These are phyloP conservation scores for Parazoanthus swiftii DNA, from an alignment of 92 coral and sea anemone species.

Conservation along the genomic window DNA sequence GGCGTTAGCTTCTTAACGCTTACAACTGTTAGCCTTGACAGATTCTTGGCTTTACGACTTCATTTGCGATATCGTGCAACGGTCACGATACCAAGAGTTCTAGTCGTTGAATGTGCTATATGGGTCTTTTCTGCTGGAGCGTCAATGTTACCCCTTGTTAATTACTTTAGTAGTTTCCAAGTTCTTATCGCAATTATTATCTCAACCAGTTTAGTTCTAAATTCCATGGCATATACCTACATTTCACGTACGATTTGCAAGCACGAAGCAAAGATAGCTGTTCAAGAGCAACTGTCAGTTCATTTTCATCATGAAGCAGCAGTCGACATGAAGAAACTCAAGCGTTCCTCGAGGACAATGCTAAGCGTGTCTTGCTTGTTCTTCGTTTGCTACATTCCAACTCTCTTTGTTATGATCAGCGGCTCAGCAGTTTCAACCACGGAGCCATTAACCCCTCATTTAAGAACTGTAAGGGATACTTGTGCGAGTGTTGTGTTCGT, in stretches of 20 bases:
- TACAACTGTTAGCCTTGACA: slow-evolving; percentile 19
- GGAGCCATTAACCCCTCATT: neutral
- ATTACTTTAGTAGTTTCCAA: slow-evolving; percentile 11
- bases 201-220: slow-evolving; percentile 2
- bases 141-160: neutral
- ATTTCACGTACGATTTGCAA: neutral
- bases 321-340: neutral
- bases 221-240: slow-evolving; percentile 6
- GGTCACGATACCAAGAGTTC: slow-evolving; percentile 5
- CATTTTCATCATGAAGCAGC: neutral
- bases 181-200: slow-evolving; percentile 3
- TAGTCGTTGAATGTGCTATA: neutral
- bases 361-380: slow-evolving; percentile 14
- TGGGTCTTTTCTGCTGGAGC: neutral
- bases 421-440: slow-evolving; percentile 6
- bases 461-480: neutral
- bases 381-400: slow-evolving; percentile 22
- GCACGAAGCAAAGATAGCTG: slow-evolving; percentile 24
- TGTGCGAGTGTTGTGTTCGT: slow-evolving; percentile 24
- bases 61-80: slow-evolving; percentile 26
- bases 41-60: slow-evolving; percentile 19
- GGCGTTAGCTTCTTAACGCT: slow-evolving; percentile 33
- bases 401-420: neutral
- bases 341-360: slow-evolving; percentile 39
- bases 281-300: neutral